Evolutionary conservation across 2,888 invertebrate species (phyloP), one percentile per base, ranked within the genome.

Genomic region (Crioceris asparagi): DNA sequence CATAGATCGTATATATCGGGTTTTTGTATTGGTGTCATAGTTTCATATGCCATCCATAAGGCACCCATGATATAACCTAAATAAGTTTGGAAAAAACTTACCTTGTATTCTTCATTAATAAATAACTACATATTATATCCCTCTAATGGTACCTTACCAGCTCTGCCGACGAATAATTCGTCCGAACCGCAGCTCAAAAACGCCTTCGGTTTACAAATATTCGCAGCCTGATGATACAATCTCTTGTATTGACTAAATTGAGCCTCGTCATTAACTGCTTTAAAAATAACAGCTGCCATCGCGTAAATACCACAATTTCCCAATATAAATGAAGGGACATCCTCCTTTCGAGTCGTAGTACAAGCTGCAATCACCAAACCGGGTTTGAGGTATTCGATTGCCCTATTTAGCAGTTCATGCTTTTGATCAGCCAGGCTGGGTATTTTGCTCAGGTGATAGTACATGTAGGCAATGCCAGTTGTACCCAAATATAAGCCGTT

Each of bases 141-240:
- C n/a, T n/a, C n/a, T n/a, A n/a, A n/a, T n/a, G n/a, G n/a, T 16
- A 23, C 12, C 18, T 42, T 48, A 54, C 56, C 91, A 29, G 88
- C 79, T 43, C 90, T 70, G 0, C 91, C 91, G 1, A 88, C 85
- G 53, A 91, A 79, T 15, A 87, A 66, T 60, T 91, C 91, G 62
- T 91, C 88, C 19, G 83, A 81, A 12, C 82, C 83, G 53, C 73
- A 72, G 53, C 70, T 70, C 8, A 77, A 63, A 51, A 78, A 80
- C 46, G 67, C 59, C 33, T 61, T 51, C 35, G 72, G 68, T 48
- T 70, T 69, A 51, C 74, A 74, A 26, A 65, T 54, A 11, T 52
- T 54, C 11, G 61, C 64, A n/a, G 61, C 55, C 11, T 60, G 53
- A 15, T 61, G 55, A 54, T 68, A 76, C 33, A 64, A 55, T 25